phyloP scores from a whole-genome alignment of 2,113 vertebrate species.

The Barnardius zonarius region DNA sequence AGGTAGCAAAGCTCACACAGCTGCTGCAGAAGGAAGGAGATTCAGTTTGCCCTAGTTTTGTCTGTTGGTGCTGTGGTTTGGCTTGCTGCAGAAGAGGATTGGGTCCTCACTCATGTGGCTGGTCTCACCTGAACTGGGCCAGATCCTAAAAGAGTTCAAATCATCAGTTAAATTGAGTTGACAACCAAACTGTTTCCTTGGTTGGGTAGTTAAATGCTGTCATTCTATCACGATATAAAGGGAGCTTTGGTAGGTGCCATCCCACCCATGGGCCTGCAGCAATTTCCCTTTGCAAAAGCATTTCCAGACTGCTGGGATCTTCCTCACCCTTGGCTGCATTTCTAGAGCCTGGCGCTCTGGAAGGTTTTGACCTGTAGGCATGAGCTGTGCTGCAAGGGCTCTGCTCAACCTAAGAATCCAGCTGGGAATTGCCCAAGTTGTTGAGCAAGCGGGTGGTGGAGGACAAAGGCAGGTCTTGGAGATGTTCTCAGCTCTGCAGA shows the following conservation, averaged over 20 bases:
- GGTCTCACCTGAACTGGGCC: not conserved
- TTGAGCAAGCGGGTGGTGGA: not conserved
- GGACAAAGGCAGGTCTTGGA: not conserved
- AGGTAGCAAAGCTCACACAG: not conserved
- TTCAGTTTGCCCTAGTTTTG: conserved; percentile 28
- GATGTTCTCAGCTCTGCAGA: not conserved
- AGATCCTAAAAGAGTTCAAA: not conserved
- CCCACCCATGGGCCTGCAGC: not conserved
- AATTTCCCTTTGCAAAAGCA: not conserved
- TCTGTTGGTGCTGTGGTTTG: conserved; percentile 38
- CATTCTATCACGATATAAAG: not conserved
- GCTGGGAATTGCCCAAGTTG: not conserved
- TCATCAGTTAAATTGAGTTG: not conserved
- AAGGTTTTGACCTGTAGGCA: not conserved
- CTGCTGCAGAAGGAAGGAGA: not conserved
- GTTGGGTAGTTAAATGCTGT: not conserved
- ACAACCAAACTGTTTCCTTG: not conserved
- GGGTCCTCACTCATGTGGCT: not conserved
- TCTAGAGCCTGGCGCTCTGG: not conserved
- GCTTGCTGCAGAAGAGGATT: not conserved
- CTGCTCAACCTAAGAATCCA: not conserved
- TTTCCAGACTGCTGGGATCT: not conserved
- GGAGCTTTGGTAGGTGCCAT: not conserved
- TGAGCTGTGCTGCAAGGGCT: not conserved
- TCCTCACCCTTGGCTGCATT: not conserved